Percentiles rank a stretch among this genome's conserved stretches.
These are phyloP conservation scores for Pongo pygmaeus DNA, from an alignment of 2,113 vertebrate genomes.

Conservation along the genomic window DNA sequence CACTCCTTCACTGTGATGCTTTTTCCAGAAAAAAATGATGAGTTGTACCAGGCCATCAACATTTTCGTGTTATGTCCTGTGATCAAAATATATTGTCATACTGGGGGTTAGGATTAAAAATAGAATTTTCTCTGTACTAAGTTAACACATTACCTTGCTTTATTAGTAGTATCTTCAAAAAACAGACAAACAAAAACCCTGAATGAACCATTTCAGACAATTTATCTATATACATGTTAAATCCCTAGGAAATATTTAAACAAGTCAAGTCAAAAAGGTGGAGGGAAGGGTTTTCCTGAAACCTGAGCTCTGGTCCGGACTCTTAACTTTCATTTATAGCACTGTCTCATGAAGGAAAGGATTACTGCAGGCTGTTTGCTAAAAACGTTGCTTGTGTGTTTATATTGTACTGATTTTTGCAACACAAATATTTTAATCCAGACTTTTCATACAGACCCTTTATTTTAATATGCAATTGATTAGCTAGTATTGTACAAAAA, in stretches of 20 bases:
- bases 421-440: constrained; percentile 49
- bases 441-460: constrained; percentile 37
- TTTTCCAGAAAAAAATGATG: background rate
- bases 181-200: background rate
- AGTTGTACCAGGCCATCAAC: background rate
- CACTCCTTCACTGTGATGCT: background rate
- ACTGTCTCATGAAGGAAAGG: background rate
- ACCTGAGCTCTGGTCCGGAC: background rate
- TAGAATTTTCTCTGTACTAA: background rate
- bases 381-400: background rate
- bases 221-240: background rate
- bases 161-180: background rate
- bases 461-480: constrained; percentile 67
- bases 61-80: background rate
- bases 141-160: background rate
- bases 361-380: background rate
- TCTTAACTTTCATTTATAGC: background rate
- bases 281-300: background rate
- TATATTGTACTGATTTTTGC: background rate
- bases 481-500: constrained; percentile 51
- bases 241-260: background rate
- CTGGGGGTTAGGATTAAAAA: background rate
- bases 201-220: background rate
- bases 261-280: background rate
- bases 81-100: background rate